Conservation (phyloP, 1,140 invertebrate species). For the Spodoptera frugiperda region DNA sequence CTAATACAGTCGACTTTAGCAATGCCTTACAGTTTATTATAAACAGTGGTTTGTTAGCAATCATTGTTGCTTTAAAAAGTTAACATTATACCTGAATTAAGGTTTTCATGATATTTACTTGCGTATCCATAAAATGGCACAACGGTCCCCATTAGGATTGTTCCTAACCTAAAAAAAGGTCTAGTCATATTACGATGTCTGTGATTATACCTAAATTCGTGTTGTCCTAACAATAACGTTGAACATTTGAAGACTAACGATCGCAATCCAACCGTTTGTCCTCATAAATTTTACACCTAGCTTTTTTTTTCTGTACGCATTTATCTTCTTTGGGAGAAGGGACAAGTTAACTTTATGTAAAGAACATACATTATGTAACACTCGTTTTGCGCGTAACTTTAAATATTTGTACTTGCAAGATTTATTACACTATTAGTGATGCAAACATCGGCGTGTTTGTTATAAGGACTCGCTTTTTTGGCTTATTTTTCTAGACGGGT, state of each 20-base stretch:
- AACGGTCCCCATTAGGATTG: neutral
- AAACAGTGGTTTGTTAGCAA: too few relatives aligned
- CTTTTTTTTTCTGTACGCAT: conserved; percentile 13
- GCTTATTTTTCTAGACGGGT: neutral
- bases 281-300: conserved; percentile 15
- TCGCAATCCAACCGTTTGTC: conserved; percentile 15
- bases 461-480: neutral
- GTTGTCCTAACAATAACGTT: conserved; percentile 19
- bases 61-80: too few relatives aligned
- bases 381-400: neutral
- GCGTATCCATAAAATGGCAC: neutral
- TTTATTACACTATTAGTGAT: conserved; percentile 6
- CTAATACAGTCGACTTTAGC: too few relatives aligned
- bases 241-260: conserved; percentile 26
- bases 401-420: neutral
- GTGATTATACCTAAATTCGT: conserved; percentile 18
- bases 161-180: neutral
- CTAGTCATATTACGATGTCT: neutral
- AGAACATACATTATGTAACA: neutral
- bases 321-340: conserved; percentile 5
- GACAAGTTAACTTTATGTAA: neutral
- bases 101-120: neutral
- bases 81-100: neutral
- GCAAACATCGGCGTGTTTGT: conserved; percentile 1
- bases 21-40: too few relatives aligned